A percentile compares a stretch with the other conserved stretches of the same genome.
Conservation (phyloP, 2,888 invertebrate species). For the Patella pellucida region DNA sequence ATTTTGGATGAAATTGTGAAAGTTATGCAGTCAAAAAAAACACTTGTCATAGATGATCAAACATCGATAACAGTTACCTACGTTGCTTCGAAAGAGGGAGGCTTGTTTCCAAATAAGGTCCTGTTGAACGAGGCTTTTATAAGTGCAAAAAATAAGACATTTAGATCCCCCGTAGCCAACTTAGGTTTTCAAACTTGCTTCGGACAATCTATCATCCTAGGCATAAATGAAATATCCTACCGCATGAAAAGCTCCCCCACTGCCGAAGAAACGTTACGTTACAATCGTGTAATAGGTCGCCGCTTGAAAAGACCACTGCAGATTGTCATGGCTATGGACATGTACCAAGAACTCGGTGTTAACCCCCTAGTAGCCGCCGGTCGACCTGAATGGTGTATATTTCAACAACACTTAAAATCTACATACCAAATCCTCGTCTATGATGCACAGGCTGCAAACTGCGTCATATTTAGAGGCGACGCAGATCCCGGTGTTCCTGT, state of each 20-base stretch:
- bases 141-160: background rate
- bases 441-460: background rate
- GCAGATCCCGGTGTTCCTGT: background rate
- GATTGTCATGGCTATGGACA: background rate
- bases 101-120: background rate
- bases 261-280: background rate
- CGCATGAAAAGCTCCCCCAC: background rate
- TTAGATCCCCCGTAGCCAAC: background rate
- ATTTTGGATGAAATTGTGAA: background rate
- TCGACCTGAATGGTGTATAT: too few relatives aligned
- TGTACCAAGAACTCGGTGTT: background rate
- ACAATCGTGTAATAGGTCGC: too few relatives aligned
- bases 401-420: too few relatives aligned
- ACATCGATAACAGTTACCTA: background rate
- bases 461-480: background rate
- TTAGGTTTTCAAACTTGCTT: background rate
- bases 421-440: background rate
- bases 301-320: background rate
- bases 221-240: background rate
- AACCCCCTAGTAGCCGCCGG: background rate
- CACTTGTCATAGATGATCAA: background rate
- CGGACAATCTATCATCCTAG: background rate
- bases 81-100: background rate
- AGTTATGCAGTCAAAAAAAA: background rate
- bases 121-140: background rate